phyloP scores from a whole-genome alignment of 2,113 vertebrate species.

The Myotis yumanensis region DNA sequence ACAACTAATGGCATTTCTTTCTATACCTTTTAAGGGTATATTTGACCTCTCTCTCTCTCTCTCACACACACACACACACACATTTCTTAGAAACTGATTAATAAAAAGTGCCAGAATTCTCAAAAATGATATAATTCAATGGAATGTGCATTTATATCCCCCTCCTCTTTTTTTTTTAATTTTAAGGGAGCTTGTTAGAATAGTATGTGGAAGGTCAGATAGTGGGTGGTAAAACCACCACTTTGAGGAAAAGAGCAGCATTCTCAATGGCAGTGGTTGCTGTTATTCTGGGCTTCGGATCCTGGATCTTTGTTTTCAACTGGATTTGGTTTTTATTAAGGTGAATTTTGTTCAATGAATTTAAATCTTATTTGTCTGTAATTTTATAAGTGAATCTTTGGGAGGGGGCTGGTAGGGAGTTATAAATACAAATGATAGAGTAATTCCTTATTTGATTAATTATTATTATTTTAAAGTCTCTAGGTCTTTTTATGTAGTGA shows the following conservation, averaged over 20 bases:
- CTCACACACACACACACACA: background rate
- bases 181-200: background rate
- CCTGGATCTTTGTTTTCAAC: slow-evolving; percentile 44
- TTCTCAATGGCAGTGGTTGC: slow-evolving; percentile 52
- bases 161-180: background rate
- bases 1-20: background rate
- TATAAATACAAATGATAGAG: background rate
- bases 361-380: slow-evolving; percentile 49
- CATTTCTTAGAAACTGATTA: background rate
- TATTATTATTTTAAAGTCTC: slow-evolving; percentile 36
- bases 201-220: background rate
- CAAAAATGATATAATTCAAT: background rate
- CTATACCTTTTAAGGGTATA: background rate
- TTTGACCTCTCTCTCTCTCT: background rate
- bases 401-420: background rate
- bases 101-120: background rate
- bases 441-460: slow-evolving; percentile 51
- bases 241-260: slow-evolving; percentile 14
- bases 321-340: slow-evolving; percentile 68
- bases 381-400: slow-evolving; percentile 43
- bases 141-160: background rate
- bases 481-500: background rate
- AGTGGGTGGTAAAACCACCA: slow-evolving; percentile 66
- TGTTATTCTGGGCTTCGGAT: slow-evolving; percentile 68
- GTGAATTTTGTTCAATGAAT: slow-evolving; percentile 57